phyloP scores from a whole-genome alignment of 2,888 invertebrate species.

The Pasiphila rectangulata region DNA sequence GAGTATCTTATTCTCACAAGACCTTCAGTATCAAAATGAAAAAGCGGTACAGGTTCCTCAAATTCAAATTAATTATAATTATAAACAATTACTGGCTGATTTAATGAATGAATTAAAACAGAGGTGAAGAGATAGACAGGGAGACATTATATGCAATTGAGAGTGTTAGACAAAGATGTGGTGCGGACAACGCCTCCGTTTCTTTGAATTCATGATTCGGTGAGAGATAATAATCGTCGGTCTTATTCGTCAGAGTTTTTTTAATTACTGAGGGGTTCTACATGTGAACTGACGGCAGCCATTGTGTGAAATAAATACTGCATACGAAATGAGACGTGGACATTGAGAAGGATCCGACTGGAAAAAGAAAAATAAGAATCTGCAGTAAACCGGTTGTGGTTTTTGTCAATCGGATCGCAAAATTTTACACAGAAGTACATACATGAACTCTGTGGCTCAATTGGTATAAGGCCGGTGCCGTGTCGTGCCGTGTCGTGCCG shows the following conservation, averaged over 20 bases:
- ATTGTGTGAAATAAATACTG: slow-evolving; percentile 74
- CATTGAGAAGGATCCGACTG: slow-evolving; percentile 52
- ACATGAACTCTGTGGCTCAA: too few species aligned
- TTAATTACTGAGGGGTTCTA: slow-evolving; percentile 76
- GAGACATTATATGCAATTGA: slow-evolving; percentile 42
- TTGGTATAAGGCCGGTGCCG: too few species aligned
- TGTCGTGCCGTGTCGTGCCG: too few species aligned
- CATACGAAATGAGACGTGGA: slow-evolving; percentile 53
- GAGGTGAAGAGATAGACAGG: slow-evolving; percentile 52
- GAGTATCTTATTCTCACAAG: slow-evolving; percentile 69
- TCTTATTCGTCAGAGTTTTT: slow-evolving; percentile 79
- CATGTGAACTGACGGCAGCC: slow-evolving; percentile 74
- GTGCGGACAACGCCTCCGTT: slow-evolving; percentile 72
- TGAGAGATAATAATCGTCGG: slow-evolving; percentile 78
- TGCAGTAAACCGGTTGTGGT: not conserved
- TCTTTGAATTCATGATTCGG: slow-evolving; percentile 74
- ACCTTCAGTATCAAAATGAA: slow-evolving; percentile 59
- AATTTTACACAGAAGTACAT: not conserved
- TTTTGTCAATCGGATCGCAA: not conserved
- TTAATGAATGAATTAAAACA: slow-evolving; percentile 66
- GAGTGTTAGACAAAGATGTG: slow-evolving; percentile 57
- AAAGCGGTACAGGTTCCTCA: slow-evolving; percentile 56
- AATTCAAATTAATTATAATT: slow-evolving; percentile 76
- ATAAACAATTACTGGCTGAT: slow-evolving; percentile 73
- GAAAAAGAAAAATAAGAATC: slow-evolving; percentile 11